Base-by-base conservation (phyloP, 1,140 invertebrate genomes). In the Ceratitis capitata region DNA sequence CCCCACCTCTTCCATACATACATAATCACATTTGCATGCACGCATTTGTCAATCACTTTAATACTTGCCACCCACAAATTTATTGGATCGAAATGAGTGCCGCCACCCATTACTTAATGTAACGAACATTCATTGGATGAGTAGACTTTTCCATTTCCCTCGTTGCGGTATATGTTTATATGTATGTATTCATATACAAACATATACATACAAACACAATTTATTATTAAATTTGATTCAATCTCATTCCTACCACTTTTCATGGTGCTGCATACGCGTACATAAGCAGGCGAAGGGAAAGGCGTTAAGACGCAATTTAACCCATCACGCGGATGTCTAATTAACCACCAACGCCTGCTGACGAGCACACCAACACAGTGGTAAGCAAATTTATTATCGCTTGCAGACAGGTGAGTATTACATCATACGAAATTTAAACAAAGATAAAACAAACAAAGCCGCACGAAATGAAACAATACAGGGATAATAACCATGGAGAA, bases 11-110 rank as follows among this genome's bases (percentile, higher is more conserved):
- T 39, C 19, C 16, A 78, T n/a, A 6, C 23, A 23, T 19, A 78
- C 7, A 78, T 45, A 78, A 78, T 45, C 39, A 42, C 69, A 39
- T 69, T 69, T 69, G 64, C 29, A 69, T 69, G 29, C 64, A 69
- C 29, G 64, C 29, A 78, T 78, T 45, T 78, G 69, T 78, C 69
- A 78, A 78, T 78, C 69, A 78, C 39, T 78, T 26, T 42, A 78
- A 42, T 78, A 23, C 26, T 47, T 78, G 45, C 3, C 39, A 78
- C 39, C n/a, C 69, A 78, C 69, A 45, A 26, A 78, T 42, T 42
- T n/a, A 45, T 78, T 45, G n/a, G 3, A 23, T 19, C 19, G 14
- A 69, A 69, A 69, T 39, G 29, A 64, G 61, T 42, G 16, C 39
- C 7, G 2, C 39, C 39, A 14, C 39, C 10, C 69, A 10, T 45